Evolutionary conservation across 2,888 invertebrate species (phyloP).

Genomic region (Eupithecia dodoneata): DNA sequence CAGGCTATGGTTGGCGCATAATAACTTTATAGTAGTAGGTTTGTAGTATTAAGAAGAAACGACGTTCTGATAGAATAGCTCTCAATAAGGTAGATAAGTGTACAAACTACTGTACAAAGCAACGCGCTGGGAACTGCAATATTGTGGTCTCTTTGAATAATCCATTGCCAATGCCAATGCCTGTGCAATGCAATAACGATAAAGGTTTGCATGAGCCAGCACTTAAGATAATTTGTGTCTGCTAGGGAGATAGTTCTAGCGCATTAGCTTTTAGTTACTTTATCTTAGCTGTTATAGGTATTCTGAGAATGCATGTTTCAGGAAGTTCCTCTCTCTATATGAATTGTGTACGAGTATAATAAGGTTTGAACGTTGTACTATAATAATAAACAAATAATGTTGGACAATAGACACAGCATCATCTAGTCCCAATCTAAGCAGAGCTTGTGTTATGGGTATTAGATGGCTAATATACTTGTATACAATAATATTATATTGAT

Average conservation of each 20-base stretch:
- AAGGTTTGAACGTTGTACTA: not conserved
- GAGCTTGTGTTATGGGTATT: too few relatives aligned
- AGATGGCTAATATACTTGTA: too few relatives aligned
- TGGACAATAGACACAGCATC: too few relatives aligned
- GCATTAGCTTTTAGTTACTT: slow-evolving; percentile 39
- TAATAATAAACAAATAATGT: too few relatives aligned
- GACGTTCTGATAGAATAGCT: not conserved
- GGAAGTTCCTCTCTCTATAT: too few relatives aligned
- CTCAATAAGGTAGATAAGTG: not conserved
- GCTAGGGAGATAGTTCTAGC: slow-evolving; percentile 42
- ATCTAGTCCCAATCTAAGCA: too few relatives aligned
- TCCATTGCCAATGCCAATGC: slow-evolving; percentile 21
- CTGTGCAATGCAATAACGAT: slow-evolving; percentile 29
- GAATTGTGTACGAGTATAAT: not conserved
- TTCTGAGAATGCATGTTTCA: not conserved
- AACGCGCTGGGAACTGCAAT: not conserved
- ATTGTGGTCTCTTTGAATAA: slow-evolving; percentile 26
- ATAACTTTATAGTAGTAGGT: too few relatives aligned
- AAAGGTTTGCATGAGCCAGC: slow-evolving; percentile 27
- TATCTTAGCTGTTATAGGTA: slow-evolving; percentile 32
- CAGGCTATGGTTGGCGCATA: too few relatives aligned
- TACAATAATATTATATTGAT: too few relatives aligned
- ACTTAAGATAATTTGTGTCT: slow-evolving; percentile 56
- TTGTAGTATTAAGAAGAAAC: too few relatives aligned
- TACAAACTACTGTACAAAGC: too few relatives aligned